Percentiles rank a stretch among this genome's conserved stretches.
These are phyloP conservation scores for Pitta sordida DNA, from an alignment of 2,113 vertebrate species.

Conservation along the genomic window DNA sequence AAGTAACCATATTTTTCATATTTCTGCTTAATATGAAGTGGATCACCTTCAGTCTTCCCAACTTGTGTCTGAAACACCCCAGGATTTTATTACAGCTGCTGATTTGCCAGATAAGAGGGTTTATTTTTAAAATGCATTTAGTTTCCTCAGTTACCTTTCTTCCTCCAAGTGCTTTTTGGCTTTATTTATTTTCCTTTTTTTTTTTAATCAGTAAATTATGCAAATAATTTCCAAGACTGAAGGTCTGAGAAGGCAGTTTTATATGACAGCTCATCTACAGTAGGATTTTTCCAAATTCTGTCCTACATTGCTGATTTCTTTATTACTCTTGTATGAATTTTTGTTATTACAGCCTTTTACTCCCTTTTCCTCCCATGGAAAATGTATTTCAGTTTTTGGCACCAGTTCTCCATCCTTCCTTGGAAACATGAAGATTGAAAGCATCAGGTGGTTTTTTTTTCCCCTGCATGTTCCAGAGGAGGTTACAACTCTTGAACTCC, in stretches of 20 bases:
- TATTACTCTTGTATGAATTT: constrained; percentile 13
- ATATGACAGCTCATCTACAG: neutral
- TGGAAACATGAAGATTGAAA: constrained; percentile 4
- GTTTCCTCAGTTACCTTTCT: neutral
- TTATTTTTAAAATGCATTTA: neutral
- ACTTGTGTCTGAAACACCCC: neutral
- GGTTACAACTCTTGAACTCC: neutral
- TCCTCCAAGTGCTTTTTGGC: neutral
- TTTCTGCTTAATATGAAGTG: neutral
- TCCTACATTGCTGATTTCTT: neutral
- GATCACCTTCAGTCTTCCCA: neutral
- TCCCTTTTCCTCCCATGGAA: constrained; percentile 67
- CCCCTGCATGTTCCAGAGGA: neutral
- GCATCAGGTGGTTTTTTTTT: neutral
- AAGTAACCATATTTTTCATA: neutral
- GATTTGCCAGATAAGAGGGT: neutral
- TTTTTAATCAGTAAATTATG: neutral
- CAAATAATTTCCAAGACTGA: neutral
- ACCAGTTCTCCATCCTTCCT: constrained; percentile 16
- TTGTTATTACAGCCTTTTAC: constrained; percentile 44
- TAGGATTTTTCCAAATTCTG: neutral
- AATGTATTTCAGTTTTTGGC: constrained; percentile 62
- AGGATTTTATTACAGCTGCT: neutral
- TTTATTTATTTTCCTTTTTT: neutral
- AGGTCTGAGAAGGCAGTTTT: neutral